Conservation (phyloP, 2,797 vertebrate genomes). For the Smutsia gigantea region DNA sequence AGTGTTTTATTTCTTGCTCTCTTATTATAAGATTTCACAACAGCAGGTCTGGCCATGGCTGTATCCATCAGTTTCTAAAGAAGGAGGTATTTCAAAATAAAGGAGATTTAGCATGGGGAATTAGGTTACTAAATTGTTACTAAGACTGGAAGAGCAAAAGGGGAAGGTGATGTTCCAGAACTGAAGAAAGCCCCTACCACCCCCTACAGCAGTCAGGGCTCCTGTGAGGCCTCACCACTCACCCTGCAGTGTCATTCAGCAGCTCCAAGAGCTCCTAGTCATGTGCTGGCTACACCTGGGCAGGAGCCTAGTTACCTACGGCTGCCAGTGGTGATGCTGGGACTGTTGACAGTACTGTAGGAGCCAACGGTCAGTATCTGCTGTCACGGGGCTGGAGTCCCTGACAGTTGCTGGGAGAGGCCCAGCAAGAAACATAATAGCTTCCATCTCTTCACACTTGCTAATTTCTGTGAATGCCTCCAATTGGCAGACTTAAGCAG, state of each 20-base stretch:
- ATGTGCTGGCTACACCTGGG: neutral
- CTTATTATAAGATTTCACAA: neutral
- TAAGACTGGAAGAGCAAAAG: neutral
- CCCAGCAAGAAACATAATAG: neutral
- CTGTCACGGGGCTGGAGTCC: neutral
- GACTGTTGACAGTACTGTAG: accelerated
- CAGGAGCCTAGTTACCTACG: neutral
- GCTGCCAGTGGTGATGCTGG: neutral
- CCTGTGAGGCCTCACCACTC: accelerated
- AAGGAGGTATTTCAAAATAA: neutral
- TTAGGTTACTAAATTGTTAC: neutral
- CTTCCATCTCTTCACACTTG: neutral
- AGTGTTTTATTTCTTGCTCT: neutral
- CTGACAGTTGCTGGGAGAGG: neutral
- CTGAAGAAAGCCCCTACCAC: neutral
- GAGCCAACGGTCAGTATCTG: neutral
- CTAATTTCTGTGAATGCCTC: neutral
- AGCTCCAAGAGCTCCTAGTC: neutral
- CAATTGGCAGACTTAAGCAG: neutral
- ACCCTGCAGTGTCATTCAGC: neutral
- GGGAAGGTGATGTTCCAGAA: neutral
- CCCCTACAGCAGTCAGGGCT: accelerated
- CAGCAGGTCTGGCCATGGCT: neutral
- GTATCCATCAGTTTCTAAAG: neutral
- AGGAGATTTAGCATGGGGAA: neutral